A percentile compares a stretch with the other conserved stretches of the same genome.
These are phyloP conservation scores for Myotis lucifugus DNA, from an alignment of 2,113 vertebrate species.

Conservation along the genomic window DNA sequence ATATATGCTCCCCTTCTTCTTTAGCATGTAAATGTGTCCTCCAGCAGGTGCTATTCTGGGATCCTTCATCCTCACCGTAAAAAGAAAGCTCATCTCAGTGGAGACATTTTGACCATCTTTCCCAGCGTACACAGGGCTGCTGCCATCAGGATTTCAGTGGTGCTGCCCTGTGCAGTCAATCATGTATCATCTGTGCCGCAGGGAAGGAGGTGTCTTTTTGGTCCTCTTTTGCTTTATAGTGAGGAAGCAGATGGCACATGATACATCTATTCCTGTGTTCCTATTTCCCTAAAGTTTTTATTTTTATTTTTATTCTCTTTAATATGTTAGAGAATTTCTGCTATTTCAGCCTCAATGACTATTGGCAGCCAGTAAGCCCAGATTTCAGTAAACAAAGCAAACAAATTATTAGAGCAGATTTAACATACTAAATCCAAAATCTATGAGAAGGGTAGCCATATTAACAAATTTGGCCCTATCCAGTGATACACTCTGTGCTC, in stretches of 20 bases:
- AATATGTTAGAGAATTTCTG: constrained; percentile 51
- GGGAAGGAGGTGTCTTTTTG: neutral
- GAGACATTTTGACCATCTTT: neutral
- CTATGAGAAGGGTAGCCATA: neutral
- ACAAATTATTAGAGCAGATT: constrained; percentile 63
- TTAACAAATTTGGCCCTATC: neutral
- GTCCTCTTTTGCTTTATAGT: neutral
- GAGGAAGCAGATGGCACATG: constrained; percentile 28
- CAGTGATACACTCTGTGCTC: neutral
- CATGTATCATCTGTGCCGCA: neutral
- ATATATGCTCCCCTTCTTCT: neutral
- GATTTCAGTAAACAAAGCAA: constrained; percentile 57
- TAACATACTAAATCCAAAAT: constrained; percentile 40
- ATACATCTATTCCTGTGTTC: neutral
- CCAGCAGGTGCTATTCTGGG: neutral
- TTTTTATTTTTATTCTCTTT: neutral
- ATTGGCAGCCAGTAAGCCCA: constrained; percentile 17
- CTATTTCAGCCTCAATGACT: constrained; percentile 14
- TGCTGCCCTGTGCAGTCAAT: neutral
- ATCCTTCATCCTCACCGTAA: neutral
- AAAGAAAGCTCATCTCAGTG: neutral
- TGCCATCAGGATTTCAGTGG: fast-evolving
- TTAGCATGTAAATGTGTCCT: neutral
- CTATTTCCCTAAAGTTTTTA: neutral
- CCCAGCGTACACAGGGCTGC: fast-evolving